Percentiles rank a stretch among this genome's conserved stretches.
Conservation (phyloP, 1,140 invertebrate genomes). For the Eciton burchellii region DNA sequence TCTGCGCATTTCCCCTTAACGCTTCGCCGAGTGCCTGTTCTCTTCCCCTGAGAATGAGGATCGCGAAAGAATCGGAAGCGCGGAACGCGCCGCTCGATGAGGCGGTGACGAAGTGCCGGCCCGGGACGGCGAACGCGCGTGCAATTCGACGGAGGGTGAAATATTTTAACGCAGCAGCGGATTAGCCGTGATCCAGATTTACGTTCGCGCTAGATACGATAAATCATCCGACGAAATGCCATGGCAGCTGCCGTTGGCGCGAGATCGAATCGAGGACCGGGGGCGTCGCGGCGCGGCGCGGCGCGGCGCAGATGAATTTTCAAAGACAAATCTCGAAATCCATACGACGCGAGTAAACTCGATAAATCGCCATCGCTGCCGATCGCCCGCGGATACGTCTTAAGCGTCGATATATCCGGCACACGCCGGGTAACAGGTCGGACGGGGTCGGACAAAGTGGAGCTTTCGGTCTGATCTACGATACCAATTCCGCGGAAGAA, state of each 20-base stretch:
- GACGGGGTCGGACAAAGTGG: slow-evolving; percentile 69
- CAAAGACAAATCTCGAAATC: slow-evolving; percentile 57
- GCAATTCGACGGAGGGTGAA: slow-evolving; percentile 47
- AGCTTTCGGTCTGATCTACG: slow-evolving; percentile 68
- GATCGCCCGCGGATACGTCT: slow-evolving; percentile 54
- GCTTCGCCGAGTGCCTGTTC: not conserved
- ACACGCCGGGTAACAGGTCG: slow-evolving; percentile 55
- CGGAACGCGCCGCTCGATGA: not conserved
- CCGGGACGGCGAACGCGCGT: slow-evolving; percentile 27
- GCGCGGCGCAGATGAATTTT: slow-evolving; percentile 49
- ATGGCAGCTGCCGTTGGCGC: slow-evolving; percentile 33
- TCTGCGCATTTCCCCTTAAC: slow-evolving; percentile 4
- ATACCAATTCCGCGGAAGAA: slow-evolving; percentile 68
- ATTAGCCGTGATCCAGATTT: slow-evolving; percentile 56
- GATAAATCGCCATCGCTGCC: slow-evolving; percentile 53
- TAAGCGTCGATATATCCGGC: slow-evolving; percentile 64
- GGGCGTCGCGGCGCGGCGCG: slow-evolving; percentile 32
- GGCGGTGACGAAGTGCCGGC: not conserved
- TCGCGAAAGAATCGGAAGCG: not conserved
- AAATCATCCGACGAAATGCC: slow-evolving; percentile 54
- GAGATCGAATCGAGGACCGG: slow-evolving; percentile 52
- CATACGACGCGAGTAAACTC: slow-evolving; percentile 36
- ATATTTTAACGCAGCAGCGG: slow-evolving; percentile 57
- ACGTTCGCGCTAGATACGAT: slow-evolving; percentile 30
- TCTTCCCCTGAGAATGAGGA: not conserved